Conservation (phyloP, 2,797 vertebrate species). For the Pelochelys cantorii region DNA sequence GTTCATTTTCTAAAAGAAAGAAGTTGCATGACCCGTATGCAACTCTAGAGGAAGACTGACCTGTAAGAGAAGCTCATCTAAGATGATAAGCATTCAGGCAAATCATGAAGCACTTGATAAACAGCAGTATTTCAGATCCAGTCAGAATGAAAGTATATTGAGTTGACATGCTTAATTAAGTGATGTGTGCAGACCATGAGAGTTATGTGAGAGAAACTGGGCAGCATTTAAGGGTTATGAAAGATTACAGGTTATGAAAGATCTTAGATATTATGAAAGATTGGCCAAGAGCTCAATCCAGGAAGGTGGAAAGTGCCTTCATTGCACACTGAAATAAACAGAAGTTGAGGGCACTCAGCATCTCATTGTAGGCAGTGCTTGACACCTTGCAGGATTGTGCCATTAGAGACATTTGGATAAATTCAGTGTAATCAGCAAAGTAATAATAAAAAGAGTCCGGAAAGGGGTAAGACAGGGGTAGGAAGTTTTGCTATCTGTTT, state of each 20-base stretch:
- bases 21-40: neutral
- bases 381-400: neutral
- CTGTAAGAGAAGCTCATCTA: neutral
- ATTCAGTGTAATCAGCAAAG: neutral
- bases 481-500: neutral
- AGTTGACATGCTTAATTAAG: slow-evolving; percentile 43
- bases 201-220: slow-evolving; percentile 45
- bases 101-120: neutral
- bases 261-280: slow-evolving; percentile 50
- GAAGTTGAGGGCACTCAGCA: neutral
- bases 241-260: slow-evolving; percentile 71
- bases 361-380: neutral
- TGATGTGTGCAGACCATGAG: slow-evolving; percentile 8
- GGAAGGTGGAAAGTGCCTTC: slow-evolving; percentile 31
- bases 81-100: slow-evolving; percentile 4
- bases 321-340: neutral
- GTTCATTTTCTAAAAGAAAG: neutral
- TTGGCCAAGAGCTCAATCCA: neutral
- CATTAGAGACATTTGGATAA: neutral
- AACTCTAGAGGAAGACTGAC: neutral
- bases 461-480: neutral
- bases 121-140: slow-evolving; percentile 58
- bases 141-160: slow-evolving; percentile 23
- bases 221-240: slow-evolving; percentile 36
- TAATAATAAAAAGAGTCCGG: neutral